Percentiles rank a stretch among this genome's conserved stretches.
These are phyloP conservation scores for Ceryle rudis DNA, from an alignment of 2,797 vertebrate genomes.

Conservation along the genomic window DNA sequence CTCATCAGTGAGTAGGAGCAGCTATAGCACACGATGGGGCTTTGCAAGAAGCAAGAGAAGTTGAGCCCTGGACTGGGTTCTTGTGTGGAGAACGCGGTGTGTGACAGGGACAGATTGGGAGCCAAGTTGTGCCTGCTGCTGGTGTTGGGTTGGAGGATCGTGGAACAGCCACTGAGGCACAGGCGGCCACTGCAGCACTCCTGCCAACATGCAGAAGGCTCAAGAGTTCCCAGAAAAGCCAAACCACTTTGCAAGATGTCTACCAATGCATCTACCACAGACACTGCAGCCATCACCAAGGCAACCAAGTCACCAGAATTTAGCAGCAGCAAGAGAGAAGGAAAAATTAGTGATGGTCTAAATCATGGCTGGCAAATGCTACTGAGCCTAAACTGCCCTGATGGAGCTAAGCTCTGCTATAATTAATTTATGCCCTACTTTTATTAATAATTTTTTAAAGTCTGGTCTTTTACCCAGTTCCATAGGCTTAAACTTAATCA, in stretches of 20 bases:
- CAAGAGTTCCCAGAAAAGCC: not conserved
- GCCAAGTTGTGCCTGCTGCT: not conserved
- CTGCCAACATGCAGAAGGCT: not conserved
- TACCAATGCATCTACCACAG: conserved; percentile 4
- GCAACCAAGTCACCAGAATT: conserved; percentile 47
- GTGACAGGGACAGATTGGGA: not conserved
- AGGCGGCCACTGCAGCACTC: not conserved
- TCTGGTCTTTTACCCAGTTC: not conserved
- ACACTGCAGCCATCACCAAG: conserved; percentile 27
- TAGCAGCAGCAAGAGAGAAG: not conserved
- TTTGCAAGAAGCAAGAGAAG: not conserved
- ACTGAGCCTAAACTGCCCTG: not conserved
- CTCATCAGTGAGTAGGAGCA: not conserved
- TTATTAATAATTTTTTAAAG: not conserved
- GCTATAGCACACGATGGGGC: not conserved
- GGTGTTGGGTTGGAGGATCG: accelerated
- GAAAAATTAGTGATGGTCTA: not conserved
- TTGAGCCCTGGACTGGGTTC: not conserved
- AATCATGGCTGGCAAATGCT: not conserved
- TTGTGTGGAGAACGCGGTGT: accelerated
- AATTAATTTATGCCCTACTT: not conserved
- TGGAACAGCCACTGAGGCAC: not conserved
- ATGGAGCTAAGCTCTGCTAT: not conserved
- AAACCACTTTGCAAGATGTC: not conserved
- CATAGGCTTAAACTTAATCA: not conserved